A percentile compares a stretch with the other conserved stretches of the same genome.
Evolutionary conservation across 2,797 vertebrate species (phyloP).

Genomic region (Gallinago solitaria): DNA sequence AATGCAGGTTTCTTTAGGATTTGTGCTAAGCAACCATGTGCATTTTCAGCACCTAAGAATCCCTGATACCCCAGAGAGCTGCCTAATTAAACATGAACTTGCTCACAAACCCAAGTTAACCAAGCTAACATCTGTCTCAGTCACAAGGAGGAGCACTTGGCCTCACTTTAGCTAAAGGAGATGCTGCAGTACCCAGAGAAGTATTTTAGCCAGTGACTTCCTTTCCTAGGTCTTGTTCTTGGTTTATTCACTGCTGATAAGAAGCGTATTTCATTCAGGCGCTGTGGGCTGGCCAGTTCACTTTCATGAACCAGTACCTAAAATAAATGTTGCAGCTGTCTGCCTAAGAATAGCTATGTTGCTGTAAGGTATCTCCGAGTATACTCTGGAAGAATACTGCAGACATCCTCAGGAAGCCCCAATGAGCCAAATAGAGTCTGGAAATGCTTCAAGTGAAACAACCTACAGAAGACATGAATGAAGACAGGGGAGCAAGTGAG

Average conservation of each 20-base stretch:
- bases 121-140: neutral
- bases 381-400: neutral
- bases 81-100: neutral
- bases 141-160: conserved; percentile 36
- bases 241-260: neutral
- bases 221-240: neutral
- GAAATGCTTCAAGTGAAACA: neutral
- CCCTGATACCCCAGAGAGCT: neutral
- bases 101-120: neutral
- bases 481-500: neutral
- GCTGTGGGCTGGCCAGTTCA: neutral
- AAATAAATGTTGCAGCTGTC: neutral
- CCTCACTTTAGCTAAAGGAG: neutral
- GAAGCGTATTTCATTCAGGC: neutral
- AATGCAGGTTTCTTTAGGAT: neutral
- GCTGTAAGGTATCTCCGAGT: neutral
- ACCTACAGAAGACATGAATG: neutral
- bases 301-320: neutral
- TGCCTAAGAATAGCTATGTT: neutral
- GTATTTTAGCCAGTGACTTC: neutral
- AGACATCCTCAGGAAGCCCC: neutral
- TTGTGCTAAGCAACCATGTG: neutral
- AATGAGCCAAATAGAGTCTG: neutral
- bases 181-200: neutral
- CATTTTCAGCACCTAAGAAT: neutral